Evolutionary conservation across 2,113 vertebrate species (phyloP).

Genomic region (Chauna torquata): DNA sequence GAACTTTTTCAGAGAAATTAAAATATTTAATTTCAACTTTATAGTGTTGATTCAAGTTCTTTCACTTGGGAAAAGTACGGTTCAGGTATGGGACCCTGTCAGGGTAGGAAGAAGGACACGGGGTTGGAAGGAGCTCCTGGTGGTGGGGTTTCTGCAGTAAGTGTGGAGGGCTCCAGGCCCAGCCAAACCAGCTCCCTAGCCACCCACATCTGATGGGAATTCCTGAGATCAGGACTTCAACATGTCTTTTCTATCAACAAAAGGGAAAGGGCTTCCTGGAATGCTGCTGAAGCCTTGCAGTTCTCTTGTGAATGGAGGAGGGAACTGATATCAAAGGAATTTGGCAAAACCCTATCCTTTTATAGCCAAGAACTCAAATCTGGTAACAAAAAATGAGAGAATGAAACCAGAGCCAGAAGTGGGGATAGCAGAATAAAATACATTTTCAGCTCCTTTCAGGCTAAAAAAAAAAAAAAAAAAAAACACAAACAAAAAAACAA

Average conservation of each 20-base stretch:
- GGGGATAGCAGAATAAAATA: slow-evolving; percentile 13
- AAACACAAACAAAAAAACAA: too few species aligned
- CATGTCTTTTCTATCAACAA: neutral
- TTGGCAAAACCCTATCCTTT: neutral
- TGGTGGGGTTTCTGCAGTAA: neutral
- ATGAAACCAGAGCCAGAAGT: neutral
- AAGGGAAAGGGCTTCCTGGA: neutral
- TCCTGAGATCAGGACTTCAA: neutral
- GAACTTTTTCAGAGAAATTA: neutral
- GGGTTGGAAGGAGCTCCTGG: neutral
- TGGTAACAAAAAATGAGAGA: slow-evolving; percentile 31
- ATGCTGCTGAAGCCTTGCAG: neutral
- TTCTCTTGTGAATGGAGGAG: neutral
- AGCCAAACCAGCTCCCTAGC: neutral
- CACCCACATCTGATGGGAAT: accelerated
- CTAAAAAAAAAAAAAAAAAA: neutral
- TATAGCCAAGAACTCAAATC: neutral
- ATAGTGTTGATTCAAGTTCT: neutral
- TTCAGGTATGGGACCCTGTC: neutral
- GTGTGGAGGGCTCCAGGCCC: neutral
- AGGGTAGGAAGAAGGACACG: accelerated
- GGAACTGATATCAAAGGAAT: neutral
- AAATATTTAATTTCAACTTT: neutral
- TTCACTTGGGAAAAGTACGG: neutral
- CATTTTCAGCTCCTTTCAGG: neutral